Evolutionary conservation across 2,113 vertebrate species (phyloP), one percentile per base, ranked within the genome.

Genomic region (Aphyosemion australe): DNA sequence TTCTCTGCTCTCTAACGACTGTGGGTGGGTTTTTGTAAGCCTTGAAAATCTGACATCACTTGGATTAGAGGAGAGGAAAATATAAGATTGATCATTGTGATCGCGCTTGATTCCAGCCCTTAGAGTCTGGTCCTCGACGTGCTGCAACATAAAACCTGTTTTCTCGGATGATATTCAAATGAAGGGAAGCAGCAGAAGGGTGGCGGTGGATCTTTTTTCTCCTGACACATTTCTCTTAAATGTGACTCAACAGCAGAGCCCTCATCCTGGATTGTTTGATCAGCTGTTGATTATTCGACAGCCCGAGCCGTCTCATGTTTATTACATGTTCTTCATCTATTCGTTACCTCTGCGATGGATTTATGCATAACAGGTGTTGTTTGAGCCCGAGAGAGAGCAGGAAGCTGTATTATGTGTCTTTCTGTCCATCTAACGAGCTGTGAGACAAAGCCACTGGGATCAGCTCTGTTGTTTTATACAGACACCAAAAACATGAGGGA

Each of bases 311-410:
- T 65, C 20, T 81, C 65, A 61, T 83, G 75, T 79, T 81, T 65
- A 68, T 84, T 73, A 57, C 80, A 79, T 82, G 76, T 78, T 54
- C 61, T 68, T 65, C 65, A 2, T 19, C 46, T 18, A 15, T 70
- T 79, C 69, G 66, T 84, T 60, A 54, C 66, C 46, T 72, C 53
- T 8, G 51, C 61, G 78, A 66, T 87, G 87, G 85, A 88, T 91
- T 84, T 78, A 80, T 86, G 87, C 78, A 89, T 87, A 89, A 88
- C 88, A 91, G 90, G 88, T 91, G 90, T 91, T 76, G 85, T 82
- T 87, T 67, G 76, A 80, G 81, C 72, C 61, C 13, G 78, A 71
- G 63, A 84, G 81, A 43, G 82, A 83, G 77, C 74, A 85, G 81
- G 85, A 65, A 76, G 84, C 82, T 74, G 61, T 61, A 79, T 81